Conservation (phyloP, 2,797 vertebrate genomes). For the Aselliscus stoliczkanus region DNA sequence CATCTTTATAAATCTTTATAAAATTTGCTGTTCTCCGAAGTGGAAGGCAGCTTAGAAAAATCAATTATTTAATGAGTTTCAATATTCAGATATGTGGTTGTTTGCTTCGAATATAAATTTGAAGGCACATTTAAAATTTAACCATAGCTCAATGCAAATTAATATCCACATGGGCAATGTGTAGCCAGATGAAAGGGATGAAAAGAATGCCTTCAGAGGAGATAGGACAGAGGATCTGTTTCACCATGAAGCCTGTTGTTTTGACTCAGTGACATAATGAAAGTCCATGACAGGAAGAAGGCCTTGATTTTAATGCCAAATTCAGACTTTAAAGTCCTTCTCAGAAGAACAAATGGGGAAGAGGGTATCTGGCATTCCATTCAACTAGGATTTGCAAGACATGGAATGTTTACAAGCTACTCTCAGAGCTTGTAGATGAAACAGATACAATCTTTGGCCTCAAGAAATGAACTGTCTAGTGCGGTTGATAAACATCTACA, state of each 20-base stretch:
- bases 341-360: background rate
- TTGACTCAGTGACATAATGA: background rate
- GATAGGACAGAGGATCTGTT: background rate
- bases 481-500: background rate
- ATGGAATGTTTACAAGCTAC: background rate
- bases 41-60: constrained; percentile 43
- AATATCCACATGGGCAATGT: background rate
- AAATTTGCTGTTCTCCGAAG: constrained; percentile 40
- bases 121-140: constrained; percentile 49
- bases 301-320: background rate
- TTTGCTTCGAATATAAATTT: constrained; percentile 48
- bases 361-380: background rate
- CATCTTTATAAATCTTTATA: constrained; percentile 26
- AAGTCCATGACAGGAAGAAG: background rate
- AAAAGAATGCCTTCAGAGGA: constrained; percentile 39
- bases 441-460: background rate
- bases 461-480: background rate
- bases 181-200: background rate
- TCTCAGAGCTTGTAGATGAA: background rate
- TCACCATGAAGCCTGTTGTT: background rate
- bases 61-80: constrained; percentile 55
- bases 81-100: constrained; percentile 44
- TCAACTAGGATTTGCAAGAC: background rate
- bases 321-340: background rate
- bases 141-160: constrained; percentile 31